Conservation (phyloP, 2,113 vertebrate genomes). For the Pandion haliaetus region DNA sequence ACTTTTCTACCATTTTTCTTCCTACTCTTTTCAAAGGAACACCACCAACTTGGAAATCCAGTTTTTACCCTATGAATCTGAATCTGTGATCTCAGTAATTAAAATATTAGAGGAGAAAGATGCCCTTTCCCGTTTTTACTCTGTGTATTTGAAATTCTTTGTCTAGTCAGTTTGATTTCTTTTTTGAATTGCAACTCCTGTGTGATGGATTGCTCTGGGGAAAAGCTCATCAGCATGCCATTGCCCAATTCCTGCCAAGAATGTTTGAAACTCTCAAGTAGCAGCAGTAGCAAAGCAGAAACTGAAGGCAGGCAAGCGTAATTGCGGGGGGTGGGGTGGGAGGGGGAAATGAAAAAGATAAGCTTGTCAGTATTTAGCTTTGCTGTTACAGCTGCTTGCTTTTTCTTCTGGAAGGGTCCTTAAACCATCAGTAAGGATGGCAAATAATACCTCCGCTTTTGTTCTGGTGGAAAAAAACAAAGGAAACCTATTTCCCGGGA, state of each 20-base stretch:
- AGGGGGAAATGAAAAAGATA: background rate
- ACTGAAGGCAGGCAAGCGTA: background rate
- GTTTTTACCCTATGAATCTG: background rate
- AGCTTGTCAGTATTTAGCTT: background rate
- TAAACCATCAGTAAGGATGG: background rate
- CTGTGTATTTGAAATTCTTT: background rate
- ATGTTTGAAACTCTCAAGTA: slow-evolving; percentile 3
- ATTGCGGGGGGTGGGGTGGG: background rate
- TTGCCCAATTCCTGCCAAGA: slow-evolving; percentile 19
- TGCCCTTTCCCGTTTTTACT: background rate
- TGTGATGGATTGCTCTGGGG: slow-evolving; percentile 15
- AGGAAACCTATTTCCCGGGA: background rate
- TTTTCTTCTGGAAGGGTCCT: background rate
- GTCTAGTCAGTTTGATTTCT: background rate
- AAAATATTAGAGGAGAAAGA: background rate
- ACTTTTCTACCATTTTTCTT: background rate
- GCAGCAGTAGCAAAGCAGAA: background rate
- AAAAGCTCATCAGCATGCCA: background rate
- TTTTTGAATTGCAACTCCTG: background rate
- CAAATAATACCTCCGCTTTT: background rate
- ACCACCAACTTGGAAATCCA: background rate
- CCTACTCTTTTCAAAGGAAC: background rate
- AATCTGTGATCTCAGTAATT: background rate
- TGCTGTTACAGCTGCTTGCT: background rate
- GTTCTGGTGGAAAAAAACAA: background rate